Base-by-base conservation (phyloP, 2,797 vertebrate species). In the Lindbergichthys nudifrons region DNA sequence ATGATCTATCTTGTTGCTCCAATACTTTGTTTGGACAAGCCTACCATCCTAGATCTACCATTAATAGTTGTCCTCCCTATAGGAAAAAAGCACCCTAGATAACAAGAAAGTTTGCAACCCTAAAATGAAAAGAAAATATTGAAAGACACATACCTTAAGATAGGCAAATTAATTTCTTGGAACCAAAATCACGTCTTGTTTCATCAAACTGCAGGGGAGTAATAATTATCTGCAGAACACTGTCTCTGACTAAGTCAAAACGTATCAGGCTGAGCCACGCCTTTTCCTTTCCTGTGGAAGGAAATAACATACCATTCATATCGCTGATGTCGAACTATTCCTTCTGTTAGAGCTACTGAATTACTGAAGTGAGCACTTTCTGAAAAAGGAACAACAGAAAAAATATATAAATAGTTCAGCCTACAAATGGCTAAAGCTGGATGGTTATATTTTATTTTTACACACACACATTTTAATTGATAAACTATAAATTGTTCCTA, bases 281-380 rank as follows among this genome's bases (percentile, higher is more conserved):
- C 68, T 74, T 77, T 73, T 65, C 57, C 6, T 77, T 88, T 89
- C 89, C 89, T 87, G 83, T 36, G 67, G 56, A 88, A 87, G 86
- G 85, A 92, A 90, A 71, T 45, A 39, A n/a, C 43, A 46, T 6
- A 1, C 32, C 32, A 10, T 1, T 36, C 1, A 30, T 30, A 51
- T n/a, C 7, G 4, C 10, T 30, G 18, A 15, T 30, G 13, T 23
- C 3, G 4, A 39, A 5, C 18, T 12, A 42, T 70, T 51, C 75
- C 18, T 51, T 63, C 21, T 45, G 19, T n/a, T 23, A 3, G 3
- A 39, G 70, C 72, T 72, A 57, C 61, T 64, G 50, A 42, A 10
- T 64, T 19, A 53, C 62, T 48, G 26, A 3, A 21, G 61, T 15
- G 1, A 41, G 21, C 0, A 39, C 4, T 12, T 45, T 2, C 26